Percentiles rank a stretch among this genome's conserved stretches.
Evolutionary conservation across 2,888 invertebrate genomes (phyloP).

Genomic region (Harpagoxenus sublaevis): DNA sequence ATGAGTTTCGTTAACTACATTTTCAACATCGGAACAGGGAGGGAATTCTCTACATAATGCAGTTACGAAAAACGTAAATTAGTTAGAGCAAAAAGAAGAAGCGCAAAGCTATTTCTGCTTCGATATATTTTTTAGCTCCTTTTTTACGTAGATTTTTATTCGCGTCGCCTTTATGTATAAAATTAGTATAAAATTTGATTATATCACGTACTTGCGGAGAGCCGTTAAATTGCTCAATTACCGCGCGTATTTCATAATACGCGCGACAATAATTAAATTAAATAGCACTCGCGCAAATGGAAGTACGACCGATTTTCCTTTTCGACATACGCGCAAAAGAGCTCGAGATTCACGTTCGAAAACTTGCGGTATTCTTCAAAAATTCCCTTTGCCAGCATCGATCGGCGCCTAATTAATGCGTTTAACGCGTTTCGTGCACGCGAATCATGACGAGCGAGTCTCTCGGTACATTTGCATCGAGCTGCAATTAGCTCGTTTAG

Average conservation of each 20-base stretch:
- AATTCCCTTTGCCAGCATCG: slow-evolving; percentile 14
- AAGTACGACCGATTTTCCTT: slow-evolving; percentile 8
- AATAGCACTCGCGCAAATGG: slow-evolving; percentile 40
- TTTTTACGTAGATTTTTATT: slow-evolving; percentile 19
- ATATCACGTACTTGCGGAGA: slow-evolving; percentile 24
- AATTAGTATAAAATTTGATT: background rate
- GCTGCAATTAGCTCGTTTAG: slow-evolving; percentile 56
- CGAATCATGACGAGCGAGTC: slow-evolving; percentile 14
- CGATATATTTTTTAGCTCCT: background rate
- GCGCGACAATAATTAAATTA: slow-evolving; percentile 33
- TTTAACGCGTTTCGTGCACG: slow-evolving; percentile 8
- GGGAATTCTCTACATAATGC: background rate
- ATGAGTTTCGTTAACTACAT: slow-evolving; percentile 24
- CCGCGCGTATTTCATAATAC: slow-evolving; percentile 34
- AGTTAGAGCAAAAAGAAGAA: background rate
- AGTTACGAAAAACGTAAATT: slow-evolving; percentile 25
- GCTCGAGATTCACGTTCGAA: slow-evolving; percentile 8
- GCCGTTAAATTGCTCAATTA: slow-evolving; percentile 42
- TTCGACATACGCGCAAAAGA: background rate
- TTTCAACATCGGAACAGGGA: background rate
- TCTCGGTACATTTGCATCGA: slow-evolving; percentile 41
- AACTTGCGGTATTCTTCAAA: background rate
- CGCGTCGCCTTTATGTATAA: background rate
- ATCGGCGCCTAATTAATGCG: slow-evolving; percentile 39
- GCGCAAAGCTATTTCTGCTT: background rate